Percentiles rank a stretch among this genome's conserved stretches.
phyloP scores from a whole-genome alignment of 2,888 invertebrate genomes.

The Eucera pruinosa region DNA sequence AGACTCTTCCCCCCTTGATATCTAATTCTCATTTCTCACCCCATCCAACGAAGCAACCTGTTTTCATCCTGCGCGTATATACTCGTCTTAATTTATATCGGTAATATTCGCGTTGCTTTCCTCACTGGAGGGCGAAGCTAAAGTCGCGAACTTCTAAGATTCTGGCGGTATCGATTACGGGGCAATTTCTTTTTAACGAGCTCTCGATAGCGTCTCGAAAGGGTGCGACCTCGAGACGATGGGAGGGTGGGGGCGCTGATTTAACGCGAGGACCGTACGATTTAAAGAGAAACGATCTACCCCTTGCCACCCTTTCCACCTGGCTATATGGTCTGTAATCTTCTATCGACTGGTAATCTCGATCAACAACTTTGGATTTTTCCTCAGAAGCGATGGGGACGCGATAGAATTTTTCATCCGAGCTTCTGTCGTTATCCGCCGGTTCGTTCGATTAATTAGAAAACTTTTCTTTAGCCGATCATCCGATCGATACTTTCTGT shows the following conservation, averaged over 20 bases:
- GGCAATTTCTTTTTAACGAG: slow-evolving; percentile 78
- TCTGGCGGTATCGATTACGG: slow-evolving; percentile 70
- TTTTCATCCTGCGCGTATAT: slow-evolving; percentile 28
- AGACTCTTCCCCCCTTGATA: slow-evolving; percentile 16
- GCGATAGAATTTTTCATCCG: slow-evolving; percentile 67
- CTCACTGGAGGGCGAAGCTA: no score
- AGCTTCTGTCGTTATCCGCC: slow-evolving; percentile 31
- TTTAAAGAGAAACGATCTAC: slow-evolving; percentile 32
- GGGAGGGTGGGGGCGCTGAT: slow-evolving; percentile 56
- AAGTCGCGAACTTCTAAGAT: slow-evolving; percentile 45
- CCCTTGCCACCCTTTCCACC: not conserved
- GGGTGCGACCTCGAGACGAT: slow-evolving; percentile 31
- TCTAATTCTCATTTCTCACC: slow-evolving; percentile 49
- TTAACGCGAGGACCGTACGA: slow-evolving; percentile 62
- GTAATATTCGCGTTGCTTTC: slow-evolving; percentile 48
- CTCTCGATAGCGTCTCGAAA: slow-evolving; percentile 69
- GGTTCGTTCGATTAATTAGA: slow-evolving; percentile 67
- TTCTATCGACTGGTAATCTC: slow-evolving; percentile 53
- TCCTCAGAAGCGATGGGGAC: not conserved
- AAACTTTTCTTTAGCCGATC: slow-evolving; percentile 57
- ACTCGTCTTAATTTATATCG: slow-evolving; percentile 65
- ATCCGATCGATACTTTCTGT: slow-evolving; percentile 41
- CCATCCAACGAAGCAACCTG: slow-evolving; percentile 35
- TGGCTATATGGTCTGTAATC: slow-evolving; percentile 46
- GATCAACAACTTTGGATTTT: slow-evolving; percentile 60